Evolutionary conservation across 2,888 invertebrate genomes (phyloP), one percentile per base, ranked within the genome.

Genomic region (Augochlorella aurata): DNA sequence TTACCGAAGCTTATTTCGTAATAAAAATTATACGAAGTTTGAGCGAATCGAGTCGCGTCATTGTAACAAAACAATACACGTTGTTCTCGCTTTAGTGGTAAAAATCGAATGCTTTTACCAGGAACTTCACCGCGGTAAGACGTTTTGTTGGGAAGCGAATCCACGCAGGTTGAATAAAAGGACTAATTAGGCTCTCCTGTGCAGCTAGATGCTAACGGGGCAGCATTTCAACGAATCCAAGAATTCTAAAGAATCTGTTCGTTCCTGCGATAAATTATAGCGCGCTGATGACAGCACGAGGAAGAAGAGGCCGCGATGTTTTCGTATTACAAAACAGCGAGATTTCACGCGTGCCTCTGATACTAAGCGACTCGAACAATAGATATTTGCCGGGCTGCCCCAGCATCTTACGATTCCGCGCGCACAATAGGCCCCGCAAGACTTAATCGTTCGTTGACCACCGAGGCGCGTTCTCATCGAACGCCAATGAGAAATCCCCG

Each of bases 361-460:
- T 61, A 47, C 29, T 18, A 29, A 24, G 47, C 71, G 24, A 45
- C 29, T 12, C 4, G 24, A 61, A 71, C 45, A 71, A 29, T 47
- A 58, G 45, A 71, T 29, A 45, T 29, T 61, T 24, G 1, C 29
- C 45, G 58, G 24, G 45, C 44, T 12, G 58, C 12, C 3, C 58
- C 45, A 58, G 45, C 24, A 71, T 44, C 58, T 71, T 71, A 61
- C 58, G 58, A 71, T 71, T 71, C 58, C 24, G 29, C 12, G 45
- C 47, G 10, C 71, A 71, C 58, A 71, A 71, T 61, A 61, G 58
- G 18, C 71, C 7, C 50, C 45, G 61, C 61, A 12, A 49, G 72
- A 49, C 63, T 72, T 72, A 63, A 63, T 69, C 50, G 65, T 77
- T 70, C 50, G 58, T 77, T 50, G 69, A 52, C 29, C 58, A 68